Percentiles rank a stretch among this genome's conserved stretches.
These are phyloP conservation scores for Oplegnathus fasciatus DNA, from an alignment of 2,113 vertebrate genomes.

Conservation along the genomic window DNA sequence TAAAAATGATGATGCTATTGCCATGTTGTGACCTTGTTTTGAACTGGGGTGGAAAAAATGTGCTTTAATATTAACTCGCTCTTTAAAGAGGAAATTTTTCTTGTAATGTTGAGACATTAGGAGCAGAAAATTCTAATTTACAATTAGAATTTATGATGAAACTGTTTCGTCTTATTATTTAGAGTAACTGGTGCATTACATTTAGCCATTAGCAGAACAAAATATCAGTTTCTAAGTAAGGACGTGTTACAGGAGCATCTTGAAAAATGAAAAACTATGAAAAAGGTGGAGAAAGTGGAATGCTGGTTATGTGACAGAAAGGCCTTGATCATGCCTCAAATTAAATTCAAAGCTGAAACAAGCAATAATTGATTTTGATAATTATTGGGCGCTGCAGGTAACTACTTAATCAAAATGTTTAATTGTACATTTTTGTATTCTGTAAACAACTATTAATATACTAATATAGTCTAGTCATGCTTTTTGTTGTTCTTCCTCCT, in stretches of 20 bases:
- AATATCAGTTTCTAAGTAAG: neutral
- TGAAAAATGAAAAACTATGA: neutral
- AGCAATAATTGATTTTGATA: slow-evolving; percentile 14
- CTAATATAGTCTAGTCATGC: neutral
- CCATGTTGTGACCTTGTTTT: slow-evolving; percentile 40
- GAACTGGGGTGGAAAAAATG: slow-evolving; percentile 20
- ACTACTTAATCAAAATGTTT: slow-evolving; percentile 26
- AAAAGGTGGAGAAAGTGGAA: neutral
- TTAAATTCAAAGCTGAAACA: slow-evolving; percentile 30
- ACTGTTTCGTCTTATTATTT: neutral
- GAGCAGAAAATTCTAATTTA: neutral
- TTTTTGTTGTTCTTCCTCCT: neutral
- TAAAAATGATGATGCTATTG: slow-evolving; percentile 1
- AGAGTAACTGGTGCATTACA: neutral
- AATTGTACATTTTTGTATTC: slow-evolving; percentile 14
- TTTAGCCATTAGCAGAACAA: slow-evolving; percentile 9
- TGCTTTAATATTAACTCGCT: slow-evolving; percentile 38
- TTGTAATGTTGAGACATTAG: slow-evolving; percentile 12
- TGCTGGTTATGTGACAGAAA: neutral
- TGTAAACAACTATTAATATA: slow-evolving; percentile 21
- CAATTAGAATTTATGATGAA: slow-evolving; percentile 19
- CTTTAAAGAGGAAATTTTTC: slow-evolving; percentile 17
- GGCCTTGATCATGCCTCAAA: slow-evolving; percentile 7
- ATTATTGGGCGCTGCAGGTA: slow-evolving; percentile 24
- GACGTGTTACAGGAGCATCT: neutral